phyloP scores from a whole-genome alignment of 2,797 vertebrate species.

The Gymnoscopelus braueri region DNA sequence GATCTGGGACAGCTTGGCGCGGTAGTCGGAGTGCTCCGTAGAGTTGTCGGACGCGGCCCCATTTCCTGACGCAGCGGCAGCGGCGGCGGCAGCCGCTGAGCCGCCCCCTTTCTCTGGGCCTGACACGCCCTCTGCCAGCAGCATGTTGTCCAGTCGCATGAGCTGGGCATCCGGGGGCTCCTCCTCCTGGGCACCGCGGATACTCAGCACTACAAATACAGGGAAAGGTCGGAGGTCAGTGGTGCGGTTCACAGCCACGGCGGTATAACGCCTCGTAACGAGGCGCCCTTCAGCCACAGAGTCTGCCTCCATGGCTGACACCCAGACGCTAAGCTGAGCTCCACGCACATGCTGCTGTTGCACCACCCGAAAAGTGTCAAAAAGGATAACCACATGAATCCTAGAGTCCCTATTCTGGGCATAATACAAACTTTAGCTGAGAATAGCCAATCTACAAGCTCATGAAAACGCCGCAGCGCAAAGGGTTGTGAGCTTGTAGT shows the following conservation, averaged over 20 bases:
- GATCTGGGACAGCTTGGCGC: conserved; percentile 97
- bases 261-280: conserved; percentile 48
- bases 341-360: conserved; percentile 14
- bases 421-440: too few species aligned
- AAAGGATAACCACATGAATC: too few species aligned
- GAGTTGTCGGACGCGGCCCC: conserved; percentile 91
- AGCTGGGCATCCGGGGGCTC: conserved; percentile 97
- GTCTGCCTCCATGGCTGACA: conserved; percentile 30
- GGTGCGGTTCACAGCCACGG: conserved; percentile 53
- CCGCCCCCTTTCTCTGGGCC: conserved; percentile 96
- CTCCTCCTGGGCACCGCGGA: conserved; percentile 96
- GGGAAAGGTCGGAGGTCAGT: conserved; percentile 58
- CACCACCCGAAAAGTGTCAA: background rate
- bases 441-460: too few species aligned
- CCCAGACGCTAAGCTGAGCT: conserved; percentile 1
- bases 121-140: conserved; percentile 94
- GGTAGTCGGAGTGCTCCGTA: conserved; percentile 94
- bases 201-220: conserved; percentile 90
- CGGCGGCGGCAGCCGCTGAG: conserved; percentile 89
- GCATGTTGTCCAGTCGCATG: conserved; percentile 98
- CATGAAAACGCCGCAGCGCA: too few species aligned
- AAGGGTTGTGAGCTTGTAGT: too few species aligned
- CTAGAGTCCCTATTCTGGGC: too few species aligned
- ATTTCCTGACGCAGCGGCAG: conserved; percentile 89
- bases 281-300: conserved; percentile 52